Evolutionary conservation across 2,113 vertebrate species (phyloP).

Genomic region (Sisor rabdophorus): DNA sequence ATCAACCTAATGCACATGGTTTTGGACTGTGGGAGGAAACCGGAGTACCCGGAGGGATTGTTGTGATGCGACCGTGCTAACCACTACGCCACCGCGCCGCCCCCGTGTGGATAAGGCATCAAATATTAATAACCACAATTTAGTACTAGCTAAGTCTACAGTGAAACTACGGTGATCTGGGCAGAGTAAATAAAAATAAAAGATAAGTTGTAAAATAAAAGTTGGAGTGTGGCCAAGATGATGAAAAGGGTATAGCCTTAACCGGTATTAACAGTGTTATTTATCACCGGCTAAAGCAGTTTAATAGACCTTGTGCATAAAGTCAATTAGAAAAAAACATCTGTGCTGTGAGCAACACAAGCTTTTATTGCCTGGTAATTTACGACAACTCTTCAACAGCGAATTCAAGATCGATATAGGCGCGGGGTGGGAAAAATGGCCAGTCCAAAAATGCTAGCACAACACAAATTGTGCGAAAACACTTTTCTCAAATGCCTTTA

Average conservation of each 20-base stretch:
- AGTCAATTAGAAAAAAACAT: slow-evolving; percentile 25
- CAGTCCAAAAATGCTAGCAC: background rate
- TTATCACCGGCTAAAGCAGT: slow-evolving; percentile 2
- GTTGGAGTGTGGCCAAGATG: background rate
- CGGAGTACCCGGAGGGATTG: too few relatives aligned
- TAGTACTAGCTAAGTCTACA: too few relatives aligned
- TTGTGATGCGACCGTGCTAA: too few relatives aligned
- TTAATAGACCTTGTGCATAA: slow-evolving; percentile 20
- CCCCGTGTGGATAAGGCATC: too few relatives aligned
- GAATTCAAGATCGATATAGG: slow-evolving; percentile 26
- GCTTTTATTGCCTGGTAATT: slow-evolving; percentile 27
- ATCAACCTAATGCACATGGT: too few relatives aligned
- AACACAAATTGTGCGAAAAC: background rate
- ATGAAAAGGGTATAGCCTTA: background rate
- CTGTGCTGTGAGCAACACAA: slow-evolving; percentile 5
- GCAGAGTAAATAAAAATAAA: background rate
- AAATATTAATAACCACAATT: too few relatives aligned
- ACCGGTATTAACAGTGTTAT: slow-evolving; percentile 11
- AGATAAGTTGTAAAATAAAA: too few relatives aligned
- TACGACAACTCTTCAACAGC: slow-evolving; percentile 26
- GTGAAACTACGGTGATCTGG: background rate
- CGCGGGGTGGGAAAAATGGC: background rate
- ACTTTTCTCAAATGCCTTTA: background rate
- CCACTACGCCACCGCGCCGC: too few relatives aligned
- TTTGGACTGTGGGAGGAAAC: too few relatives aligned